A percentile compares a stretch with the other conserved stretches of the same genome.
Evolutionary conservation across 2,888 invertebrate species (phyloP).

Genomic region (Drosophila paranaensis): DNA sequence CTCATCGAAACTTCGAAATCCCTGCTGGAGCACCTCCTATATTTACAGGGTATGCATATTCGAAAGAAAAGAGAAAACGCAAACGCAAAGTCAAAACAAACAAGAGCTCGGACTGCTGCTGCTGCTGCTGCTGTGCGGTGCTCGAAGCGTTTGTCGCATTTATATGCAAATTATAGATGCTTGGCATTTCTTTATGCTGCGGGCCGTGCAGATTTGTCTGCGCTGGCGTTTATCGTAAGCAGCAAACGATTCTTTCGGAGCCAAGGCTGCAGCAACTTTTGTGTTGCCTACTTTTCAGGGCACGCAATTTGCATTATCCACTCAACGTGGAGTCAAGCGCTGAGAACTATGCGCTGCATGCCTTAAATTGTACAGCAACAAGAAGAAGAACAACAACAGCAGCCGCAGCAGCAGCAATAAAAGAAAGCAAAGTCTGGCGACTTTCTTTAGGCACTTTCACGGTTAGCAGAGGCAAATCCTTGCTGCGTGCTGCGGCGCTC

Average conservation of each 20-base stretch:
- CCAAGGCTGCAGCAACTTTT: conserved; percentile 36
- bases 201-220: conserved; percentile 70
- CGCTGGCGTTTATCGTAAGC: conserved; percentile 69
- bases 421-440: conserved; percentile 41
- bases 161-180: conserved; percentile 79
- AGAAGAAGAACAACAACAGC: not conserved
- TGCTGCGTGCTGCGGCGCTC: conserved; percentile 37
- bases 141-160: conserved; percentile 71
- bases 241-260: conserved; percentile 56
- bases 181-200: conserved; percentile 59
- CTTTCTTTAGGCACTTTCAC: conserved; percentile 61
- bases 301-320: conserved; percentile 58
- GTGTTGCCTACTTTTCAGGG: conserved; percentile 49
- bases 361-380: conserved; percentile 13
- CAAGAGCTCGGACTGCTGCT: conserved; percentile 47
- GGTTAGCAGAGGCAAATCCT: conserved; percentile 34
- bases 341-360: conserved; percentile 34
- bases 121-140: conserved; percentile 52
- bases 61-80: conserved; percentile 12
- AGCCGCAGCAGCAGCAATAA: not conserved
- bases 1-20: not conserved
- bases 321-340: conserved; percentile 27
- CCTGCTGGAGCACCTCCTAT: not conserved
- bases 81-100: conserved; percentile 31
- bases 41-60: not conserved